phyloP scores from a whole-genome alignment of 1,140 invertebrate genomes.

The Drosophila erecta region DNA sequence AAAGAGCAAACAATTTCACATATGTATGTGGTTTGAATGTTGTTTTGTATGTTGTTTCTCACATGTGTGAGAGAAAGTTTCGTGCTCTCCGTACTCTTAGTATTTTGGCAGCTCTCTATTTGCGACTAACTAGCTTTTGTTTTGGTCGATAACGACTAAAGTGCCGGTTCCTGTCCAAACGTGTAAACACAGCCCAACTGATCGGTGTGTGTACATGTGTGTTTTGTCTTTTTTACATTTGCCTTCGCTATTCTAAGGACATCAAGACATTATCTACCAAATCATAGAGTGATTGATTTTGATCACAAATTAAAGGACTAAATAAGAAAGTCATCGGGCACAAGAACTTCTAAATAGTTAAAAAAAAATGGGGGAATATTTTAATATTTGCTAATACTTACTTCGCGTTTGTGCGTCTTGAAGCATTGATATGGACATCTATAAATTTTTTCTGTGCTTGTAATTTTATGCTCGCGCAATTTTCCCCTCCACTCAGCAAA shows the following conservation, averaged over 20 bases:
- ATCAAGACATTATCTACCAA: background rate
- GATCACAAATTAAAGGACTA: no score
- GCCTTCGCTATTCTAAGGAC: constrained; percentile 29
- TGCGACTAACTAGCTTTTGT: constrained; percentile 55
- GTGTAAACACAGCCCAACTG: constrained; percentile 78
- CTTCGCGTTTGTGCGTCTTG: constrained; percentile 84
- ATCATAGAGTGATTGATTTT: no score
- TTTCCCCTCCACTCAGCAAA: no score
- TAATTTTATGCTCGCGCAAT: no score
- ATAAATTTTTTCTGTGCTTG: constrained; percentile 14
- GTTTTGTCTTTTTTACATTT: background rate
- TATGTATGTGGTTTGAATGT: no score
- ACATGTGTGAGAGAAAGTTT: constrained; percentile 42
- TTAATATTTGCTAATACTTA: constrained; percentile 47
- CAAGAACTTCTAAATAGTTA: no score
- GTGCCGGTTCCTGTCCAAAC: constrained; percentile 65
- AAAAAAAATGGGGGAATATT: no score
- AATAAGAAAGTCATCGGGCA: no score
- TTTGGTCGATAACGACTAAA: constrained; percentile 72
- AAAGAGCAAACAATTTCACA: constrained; percentile 36
- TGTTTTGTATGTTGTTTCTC: no score
- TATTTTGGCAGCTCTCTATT: constrained; percentile 7
- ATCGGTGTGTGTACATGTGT: constrained; percentile 10
- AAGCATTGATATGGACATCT: constrained; percentile 83
- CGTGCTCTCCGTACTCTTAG: constrained; percentile 8